Evolutionary conservation across 2,888 invertebrate genomes (phyloP).

Genomic region (Volucella bombylans): DNA sequence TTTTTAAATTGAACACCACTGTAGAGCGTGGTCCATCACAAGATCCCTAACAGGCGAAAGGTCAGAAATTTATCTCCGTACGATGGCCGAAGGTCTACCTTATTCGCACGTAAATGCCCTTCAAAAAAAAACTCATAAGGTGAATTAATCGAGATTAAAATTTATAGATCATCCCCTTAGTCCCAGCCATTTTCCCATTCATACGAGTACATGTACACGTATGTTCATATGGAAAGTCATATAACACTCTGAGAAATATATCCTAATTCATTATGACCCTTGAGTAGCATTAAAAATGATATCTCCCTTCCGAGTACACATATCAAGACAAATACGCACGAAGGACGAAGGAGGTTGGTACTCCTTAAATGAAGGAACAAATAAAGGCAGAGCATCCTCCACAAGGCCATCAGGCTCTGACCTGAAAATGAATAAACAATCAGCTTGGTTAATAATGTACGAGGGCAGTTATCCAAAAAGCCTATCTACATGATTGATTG

Average conservation of each 20-base stretch:
- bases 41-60: neutral
- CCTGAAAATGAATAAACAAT: slow-evolving; percentile 68
- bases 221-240: neutral
- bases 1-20: slow-evolving; percentile 27
- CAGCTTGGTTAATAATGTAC: slow-evolving; percentile 67
- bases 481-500: slow-evolving; percentile 66
- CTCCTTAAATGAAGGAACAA: too few relatives aligned
- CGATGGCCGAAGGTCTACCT: slow-evolving; percentile 13
- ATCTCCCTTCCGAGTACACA: neutral
- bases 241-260: slow-evolving; percentile 29
- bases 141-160: slow-evolving; percentile 39
- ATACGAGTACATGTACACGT: neutral
- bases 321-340: slow-evolving; percentile 17
- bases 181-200: neutral
- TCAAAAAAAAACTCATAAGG: slow-evolving; percentile 25
- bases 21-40: slow-evolving; percentile 1
- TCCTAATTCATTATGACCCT: slow-evolving; percentile 44
- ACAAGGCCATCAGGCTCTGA: slow-evolving; percentile 41
- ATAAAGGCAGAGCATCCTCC: slow-evolving; percentile 1
- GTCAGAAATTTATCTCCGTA: neutral
- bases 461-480: slow-evolving; percentile 59
- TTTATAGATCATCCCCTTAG: slow-evolving; percentile 35
- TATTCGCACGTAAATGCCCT: slow-evolving; percentile 19
- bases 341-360: neutral
- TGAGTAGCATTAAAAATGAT: slow-evolving; percentile 50